Conservation (phyloP, 92 coral and sea anemone genomes). For the Siderastrea siderea region DNA sequence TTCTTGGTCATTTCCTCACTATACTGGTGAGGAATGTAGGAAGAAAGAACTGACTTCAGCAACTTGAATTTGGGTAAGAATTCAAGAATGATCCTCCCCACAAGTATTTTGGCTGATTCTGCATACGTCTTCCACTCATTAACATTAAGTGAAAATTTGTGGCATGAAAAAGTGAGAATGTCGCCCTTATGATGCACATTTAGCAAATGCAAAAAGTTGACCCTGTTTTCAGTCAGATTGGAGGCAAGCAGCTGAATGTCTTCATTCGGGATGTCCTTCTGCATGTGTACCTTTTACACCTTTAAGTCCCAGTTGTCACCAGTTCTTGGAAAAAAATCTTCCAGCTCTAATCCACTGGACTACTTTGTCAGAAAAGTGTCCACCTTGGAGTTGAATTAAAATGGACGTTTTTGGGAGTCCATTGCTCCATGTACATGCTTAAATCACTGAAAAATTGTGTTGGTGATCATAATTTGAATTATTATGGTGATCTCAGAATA, state of each 20-base stretch:
- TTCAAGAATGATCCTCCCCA: constrained; percentile 62
- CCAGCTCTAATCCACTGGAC: constrained; percentile 2
- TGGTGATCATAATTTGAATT: too few species aligned
- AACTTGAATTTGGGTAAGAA: constrained; percentile 57
- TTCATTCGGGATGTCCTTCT: constrained; percentile 73
- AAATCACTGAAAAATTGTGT: too few species aligned
- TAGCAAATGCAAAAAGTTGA: constrained; percentile 59
- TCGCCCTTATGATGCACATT: constrained; percentile 58
- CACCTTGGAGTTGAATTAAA: constrained; percentile 35
- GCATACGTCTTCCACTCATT: constrained; percentile 61
- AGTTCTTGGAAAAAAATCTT: too few species aligned
- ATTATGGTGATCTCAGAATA: too few species aligned
- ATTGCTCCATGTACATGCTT: too few species aligned
- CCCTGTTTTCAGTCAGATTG: constrained; percentile 70
- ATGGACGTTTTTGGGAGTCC: too few species aligned
- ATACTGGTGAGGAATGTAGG: constrained; percentile 65
- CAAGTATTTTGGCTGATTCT: constrained; percentile 63
- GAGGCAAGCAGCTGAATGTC: constrained; percentile 78
- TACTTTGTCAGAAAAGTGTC: constrained; percentile 66
- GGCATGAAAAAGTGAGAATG: constrained; percentile 41
- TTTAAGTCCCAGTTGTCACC: constrained; percentile 75
- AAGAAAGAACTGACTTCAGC: constrained; percentile 64
- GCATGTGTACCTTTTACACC: constrained; percentile 74
- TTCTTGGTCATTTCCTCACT: constrained; percentile 67
- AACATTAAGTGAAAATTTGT: constrained; percentile 46